phyloP scores from a whole-genome alignment of 2,888 invertebrate species.

The Lissocephala sabroskyi region DNA sequence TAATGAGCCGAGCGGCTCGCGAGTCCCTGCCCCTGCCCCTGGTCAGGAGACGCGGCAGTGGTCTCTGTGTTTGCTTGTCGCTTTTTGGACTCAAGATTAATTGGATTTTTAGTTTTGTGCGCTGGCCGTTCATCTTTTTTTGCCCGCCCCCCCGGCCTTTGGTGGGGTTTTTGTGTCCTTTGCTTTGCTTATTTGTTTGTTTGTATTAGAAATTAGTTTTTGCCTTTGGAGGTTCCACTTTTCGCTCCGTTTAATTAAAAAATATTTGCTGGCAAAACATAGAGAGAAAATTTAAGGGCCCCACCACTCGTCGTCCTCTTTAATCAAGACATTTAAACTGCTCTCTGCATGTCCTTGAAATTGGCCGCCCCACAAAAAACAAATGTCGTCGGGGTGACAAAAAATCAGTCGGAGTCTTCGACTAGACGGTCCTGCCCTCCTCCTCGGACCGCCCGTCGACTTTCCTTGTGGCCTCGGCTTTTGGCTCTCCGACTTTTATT shows the following conservation, averaged over 20 bases:
- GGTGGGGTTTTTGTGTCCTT: neutral
- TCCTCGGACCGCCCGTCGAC: too few species aligned
- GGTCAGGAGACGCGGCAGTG: too few species aligned
- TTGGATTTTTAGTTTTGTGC: conserved; percentile 48
- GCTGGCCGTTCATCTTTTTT: conserved; percentile 7
- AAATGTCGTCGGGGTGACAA: conserved; percentile 50
- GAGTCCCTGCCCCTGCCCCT: too few species aligned
- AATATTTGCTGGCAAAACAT: conserved; percentile 21
- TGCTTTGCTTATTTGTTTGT: conserved; percentile 22
- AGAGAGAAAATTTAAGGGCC: conserved; percentile 19
- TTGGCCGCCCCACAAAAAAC: neutral
- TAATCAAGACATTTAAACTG: too few species aligned
- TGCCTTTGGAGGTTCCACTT: conserved; percentile 14
- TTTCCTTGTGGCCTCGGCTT: neutral
- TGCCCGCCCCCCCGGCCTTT: too few species aligned
- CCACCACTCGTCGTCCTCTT: too few species aligned
- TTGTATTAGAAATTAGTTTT: conserved; percentile 58
- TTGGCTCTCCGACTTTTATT: neutral
- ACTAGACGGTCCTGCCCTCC: neutral
- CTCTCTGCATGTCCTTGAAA: conserved; percentile 45
- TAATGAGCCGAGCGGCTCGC: conserved; percentile 51
- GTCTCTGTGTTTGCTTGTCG: conserved; percentile 16
- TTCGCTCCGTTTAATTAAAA: conserved; percentile 34
- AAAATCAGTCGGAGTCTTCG: conserved; percentile 33
- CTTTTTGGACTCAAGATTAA: conserved; percentile 53